phyloP scores from a whole-genome alignment of 2,113 vertebrate species.

The Halichoerus grypus region DNA sequence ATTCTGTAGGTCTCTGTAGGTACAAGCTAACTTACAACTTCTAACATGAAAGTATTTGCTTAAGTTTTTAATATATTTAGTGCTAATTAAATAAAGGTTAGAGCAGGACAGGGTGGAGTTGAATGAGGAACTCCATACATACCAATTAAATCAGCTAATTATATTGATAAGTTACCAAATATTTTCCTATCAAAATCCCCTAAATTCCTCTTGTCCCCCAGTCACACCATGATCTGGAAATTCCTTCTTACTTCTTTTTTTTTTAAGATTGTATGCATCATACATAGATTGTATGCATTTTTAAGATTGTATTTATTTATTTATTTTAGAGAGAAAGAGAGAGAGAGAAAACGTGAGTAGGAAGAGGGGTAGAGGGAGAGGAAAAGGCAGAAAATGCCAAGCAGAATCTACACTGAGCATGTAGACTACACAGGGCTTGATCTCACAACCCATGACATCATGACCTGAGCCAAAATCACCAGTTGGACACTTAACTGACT shows the following conservation, averaged over 20 bases:
- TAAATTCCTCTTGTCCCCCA: neutral
- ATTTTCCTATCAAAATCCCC: neutral
- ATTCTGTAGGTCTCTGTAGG: neutral
- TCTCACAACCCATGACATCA: neutral
- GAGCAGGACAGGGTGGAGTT: neutral
- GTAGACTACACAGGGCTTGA: neutral
- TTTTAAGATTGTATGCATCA: neutral
- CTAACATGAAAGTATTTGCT: neutral
- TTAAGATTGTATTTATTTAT: neutral
- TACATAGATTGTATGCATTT: neutral
- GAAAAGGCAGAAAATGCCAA: neutral
- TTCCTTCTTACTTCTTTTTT: neutral
- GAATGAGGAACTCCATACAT: neutral
- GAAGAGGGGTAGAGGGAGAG: neutral
- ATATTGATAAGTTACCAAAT: neutral
- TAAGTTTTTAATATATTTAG: neutral
- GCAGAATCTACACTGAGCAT: neutral
- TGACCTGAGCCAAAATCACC: neutral
- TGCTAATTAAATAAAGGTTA: neutral
- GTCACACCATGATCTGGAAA: neutral
- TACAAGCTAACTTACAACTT: slow-evolving; percentile 15
- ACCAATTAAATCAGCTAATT: neutral
- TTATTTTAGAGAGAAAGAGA: neutral
- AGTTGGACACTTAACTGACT: neutral
- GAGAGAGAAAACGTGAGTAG: neutral